These are phyloP conservation scores for Palloptera scutellata DNA, from an alignment of 2,888 invertebrate species.

Conservation along the genomic window DNA sequence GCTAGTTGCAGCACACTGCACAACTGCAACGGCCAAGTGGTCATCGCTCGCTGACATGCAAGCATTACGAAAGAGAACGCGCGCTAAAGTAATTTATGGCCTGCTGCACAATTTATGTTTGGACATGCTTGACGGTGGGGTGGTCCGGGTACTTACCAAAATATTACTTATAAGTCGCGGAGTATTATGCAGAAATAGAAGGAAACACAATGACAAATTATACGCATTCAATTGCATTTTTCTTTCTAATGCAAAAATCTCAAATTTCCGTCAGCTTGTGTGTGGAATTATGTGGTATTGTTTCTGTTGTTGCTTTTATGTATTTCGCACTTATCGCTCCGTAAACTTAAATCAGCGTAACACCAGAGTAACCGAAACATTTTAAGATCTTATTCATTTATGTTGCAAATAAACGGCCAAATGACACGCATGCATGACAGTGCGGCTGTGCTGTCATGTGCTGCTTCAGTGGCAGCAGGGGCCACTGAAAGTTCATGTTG, in stretches of 20 bases:
- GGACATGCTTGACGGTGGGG: neutral
- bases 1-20: too few relatives aligned
- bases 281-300: neutral
- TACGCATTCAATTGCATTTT: too few relatives aligned
- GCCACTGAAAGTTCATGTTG: neutral
- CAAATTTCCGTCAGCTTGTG: too few relatives aligned
- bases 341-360: slow-evolving; percentile 24
- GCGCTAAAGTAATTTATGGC: neutral
- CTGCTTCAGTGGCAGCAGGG: neutral
- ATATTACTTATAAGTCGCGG: too few relatives aligned
- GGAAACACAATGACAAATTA: too few relatives aligned
- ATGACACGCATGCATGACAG: slow-evolving; percentile 23
- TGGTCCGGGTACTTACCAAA: too few relatives aligned
- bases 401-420: slow-evolving; percentile 16
- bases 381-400: neutral
- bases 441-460: slow-evolving; percentile 6
- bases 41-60: too few relatives aligned
- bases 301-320: neutral
- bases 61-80: neutral
- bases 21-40: too few relatives aligned
- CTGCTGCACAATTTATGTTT: neutral
- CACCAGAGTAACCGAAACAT: slow-evolving; percentile 7
- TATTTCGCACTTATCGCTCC: slow-evolving; percentile 2
- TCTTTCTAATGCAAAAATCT: too few relatives aligned
- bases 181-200: too few relatives aligned